Conservation (phyloP, 2,888 invertebrate species). For the Dromius quadrimaculatus region DNA sequence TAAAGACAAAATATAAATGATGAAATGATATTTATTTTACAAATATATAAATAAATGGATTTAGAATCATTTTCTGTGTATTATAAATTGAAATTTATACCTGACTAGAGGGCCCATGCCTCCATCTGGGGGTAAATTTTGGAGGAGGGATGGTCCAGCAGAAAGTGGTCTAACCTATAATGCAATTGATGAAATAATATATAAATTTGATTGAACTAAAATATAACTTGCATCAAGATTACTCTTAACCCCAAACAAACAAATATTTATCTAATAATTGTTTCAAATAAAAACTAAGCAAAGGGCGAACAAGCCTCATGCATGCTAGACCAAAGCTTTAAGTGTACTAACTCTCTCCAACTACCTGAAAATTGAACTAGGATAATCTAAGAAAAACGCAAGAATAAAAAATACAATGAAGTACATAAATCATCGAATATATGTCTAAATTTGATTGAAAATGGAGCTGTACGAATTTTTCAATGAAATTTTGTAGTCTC, state of each 20-base stretch:
- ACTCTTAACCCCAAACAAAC: slow-evolving; percentile 22
- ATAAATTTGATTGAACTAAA: slow-evolving; percentile 47
- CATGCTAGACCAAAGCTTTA: no score
- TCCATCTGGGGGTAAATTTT: slow-evolving; percentile 68
- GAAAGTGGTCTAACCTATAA: slow-evolving; percentile 72
- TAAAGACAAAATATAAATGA: not conserved
- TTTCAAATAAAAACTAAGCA: no score
- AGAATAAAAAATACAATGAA: no score
- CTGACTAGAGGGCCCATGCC: slow-evolving; percentile 71
- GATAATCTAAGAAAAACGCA: no score
- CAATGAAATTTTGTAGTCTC: no score
- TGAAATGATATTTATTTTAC: not conserved
- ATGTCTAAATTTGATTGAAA: no score
- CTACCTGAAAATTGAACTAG: no score
- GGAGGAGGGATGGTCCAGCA: slow-evolving; percentile 70
- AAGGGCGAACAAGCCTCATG: no score
- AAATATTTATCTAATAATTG: no score
- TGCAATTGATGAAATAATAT: slow-evolving; percentile 48
- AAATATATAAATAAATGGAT: not conserved
- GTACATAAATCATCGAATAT: no score
- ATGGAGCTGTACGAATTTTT: no score
- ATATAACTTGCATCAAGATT: slow-evolving; percentile 33
- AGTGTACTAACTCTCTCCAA: no score
- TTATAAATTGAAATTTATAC: slow-evolving; percentile 62
- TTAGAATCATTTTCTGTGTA: slow-evolving; percentile 14